Evolutionary conservation across 2,888 invertebrate species (phyloP), one percentile per base, ranked within the genome.

Genomic region (Nemurella pictetii): DNA sequence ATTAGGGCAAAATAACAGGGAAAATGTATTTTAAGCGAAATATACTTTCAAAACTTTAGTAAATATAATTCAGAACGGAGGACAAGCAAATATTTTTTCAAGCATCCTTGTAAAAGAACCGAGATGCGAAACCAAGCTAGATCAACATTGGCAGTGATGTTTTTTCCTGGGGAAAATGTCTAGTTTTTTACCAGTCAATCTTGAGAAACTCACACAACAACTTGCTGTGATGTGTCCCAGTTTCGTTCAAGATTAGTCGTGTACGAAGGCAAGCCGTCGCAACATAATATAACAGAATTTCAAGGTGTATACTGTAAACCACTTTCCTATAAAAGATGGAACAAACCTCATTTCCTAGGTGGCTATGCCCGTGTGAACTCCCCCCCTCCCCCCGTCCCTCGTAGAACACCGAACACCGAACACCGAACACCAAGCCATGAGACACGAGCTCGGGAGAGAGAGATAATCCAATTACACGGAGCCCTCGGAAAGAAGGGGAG

Each of bases 241-340:
- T 12, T 3, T 55, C 12, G 55, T 12, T 55, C 55, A 3, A 55
- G 55, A 55, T 55, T 55, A 55, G 55, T 55, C 20, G 55, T 55
- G 20, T 4, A 35, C 55, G 2, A 55, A 55, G 20, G 55, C 55
- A 12, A 55, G 55, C 55, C 55, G 20, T 12, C 3, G 55, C 28
- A 75, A 75, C 75, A 28, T 75, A 80, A 80, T 80, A 80, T 80
- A 80, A 80, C 32, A 80, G 27, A 55, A 28, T 72, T 27, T 82
- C 55, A 29, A 27, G 29, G 73, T 20, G 82, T 26, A 30, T 82
- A 82, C 55, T 55, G 82, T 82, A 55, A 82, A 82, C 82, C 82
- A 82, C 82, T 82, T 82, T 82, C 55, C 55, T 82, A 82, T 82
- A 55, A 82, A 82, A 82, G 82, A 82, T 82, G 36, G 82, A 82